Evolutionary conservation across 2,797 vertebrate genomes (phyloP).

Genomic region (Masticophis lateralis): DNA sequence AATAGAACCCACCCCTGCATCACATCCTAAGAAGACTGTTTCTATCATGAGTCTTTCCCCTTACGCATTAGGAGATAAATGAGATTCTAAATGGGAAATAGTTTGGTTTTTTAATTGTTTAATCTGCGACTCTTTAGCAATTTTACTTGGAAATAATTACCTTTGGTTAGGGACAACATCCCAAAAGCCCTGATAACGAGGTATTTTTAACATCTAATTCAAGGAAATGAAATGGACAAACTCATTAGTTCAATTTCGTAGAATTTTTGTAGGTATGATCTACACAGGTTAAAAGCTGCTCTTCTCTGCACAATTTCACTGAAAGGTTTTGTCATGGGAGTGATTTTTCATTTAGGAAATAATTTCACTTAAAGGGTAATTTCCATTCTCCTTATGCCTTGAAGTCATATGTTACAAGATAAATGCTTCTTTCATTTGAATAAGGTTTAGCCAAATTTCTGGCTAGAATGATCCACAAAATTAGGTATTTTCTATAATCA

Average conservation of each 20-base stretch:
- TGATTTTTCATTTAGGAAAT: slow-evolving; percentile 24
- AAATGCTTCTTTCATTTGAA: slow-evolving; percentile 23
- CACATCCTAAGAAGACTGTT: not conserved
- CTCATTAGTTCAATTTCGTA: not conserved
- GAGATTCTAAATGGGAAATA: not conserved
- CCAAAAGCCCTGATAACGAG: not conserved
- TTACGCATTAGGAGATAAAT: not conserved
- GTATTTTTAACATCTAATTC: not conserved
- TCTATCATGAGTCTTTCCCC: not conserved
- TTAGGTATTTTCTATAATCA: slow-evolving; percentile 30
- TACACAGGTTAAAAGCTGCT: not conserved
- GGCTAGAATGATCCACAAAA: slow-evolving; percentile 23
- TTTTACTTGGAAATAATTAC: not conserved
- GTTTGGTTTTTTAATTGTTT: not conserved
- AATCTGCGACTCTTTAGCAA: not conserved
- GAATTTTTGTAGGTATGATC: not conserved
- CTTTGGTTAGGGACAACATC: not conserved
- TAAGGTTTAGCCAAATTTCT: slow-evolving; percentile 1
- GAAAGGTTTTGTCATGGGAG: not conserved
- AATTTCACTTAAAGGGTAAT: not conserved
- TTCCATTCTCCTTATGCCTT: slow-evolving; percentile 9
- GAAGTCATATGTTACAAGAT: not conserved
- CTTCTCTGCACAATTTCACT: not conserved
- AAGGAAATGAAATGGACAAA: not conserved
- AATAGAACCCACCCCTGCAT: not conserved